Percentiles rank a stretch among this genome's conserved stretches.
Evolutionary conservation across 2,113 vertebrate genomes (phyloP).

Genomic region (Nibea coibor): DNA sequence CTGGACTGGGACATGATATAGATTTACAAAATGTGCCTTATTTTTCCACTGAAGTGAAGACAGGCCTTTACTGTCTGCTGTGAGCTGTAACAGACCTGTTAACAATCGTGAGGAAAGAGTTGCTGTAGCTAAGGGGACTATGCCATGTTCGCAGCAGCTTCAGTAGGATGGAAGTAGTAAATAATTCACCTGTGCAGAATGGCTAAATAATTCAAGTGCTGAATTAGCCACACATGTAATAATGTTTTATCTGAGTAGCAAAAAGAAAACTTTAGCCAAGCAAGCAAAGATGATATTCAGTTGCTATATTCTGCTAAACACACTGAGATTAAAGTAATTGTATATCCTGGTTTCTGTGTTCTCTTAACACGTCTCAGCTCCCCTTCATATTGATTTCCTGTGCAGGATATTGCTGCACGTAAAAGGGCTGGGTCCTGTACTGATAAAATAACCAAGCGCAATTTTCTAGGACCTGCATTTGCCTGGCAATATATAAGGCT

Average conservation of each 20-base stretch:
- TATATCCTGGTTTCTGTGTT: conserved; percentile 23
- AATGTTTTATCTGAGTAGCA: conserved; percentile 37
- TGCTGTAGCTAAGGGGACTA: background rate
- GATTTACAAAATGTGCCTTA: conserved; percentile 55
- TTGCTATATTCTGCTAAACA: conserved; percentile 29
- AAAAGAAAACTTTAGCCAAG: conserved; percentile 3
- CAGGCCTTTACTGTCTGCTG: conserved; percentile 22
- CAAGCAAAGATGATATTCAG: background rate
- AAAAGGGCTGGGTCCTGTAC: conserved; percentile 21
- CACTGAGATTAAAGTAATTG: conserved; percentile 33
- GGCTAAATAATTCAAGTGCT: conserved; percentile 76
- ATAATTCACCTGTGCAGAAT: conserved; percentile 76
- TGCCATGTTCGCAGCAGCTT: conserved; percentile 28
- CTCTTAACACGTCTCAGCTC: conserved; percentile 14
- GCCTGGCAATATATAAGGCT: conserved; percentile 34
- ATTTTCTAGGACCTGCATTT: conserved; percentile 46
- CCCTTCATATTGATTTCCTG: conserved; percentile 69
- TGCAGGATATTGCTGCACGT: conserved; percentile 68
- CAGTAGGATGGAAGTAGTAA: conserved; percentile 56
- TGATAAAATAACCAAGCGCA: conserved; percentile 58
- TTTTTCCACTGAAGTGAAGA: conserved; percentile 57
- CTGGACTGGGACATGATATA: conserved; percentile 48
- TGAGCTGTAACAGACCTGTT: conserved; percentile 35
- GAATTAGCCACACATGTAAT: conserved; percentile 60
- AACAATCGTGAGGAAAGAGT: conserved; percentile 46